Evolutionary conservation across 2,888 invertebrate genomes (phyloP).

Genomic region (Drosophila neutralis): DNA sequence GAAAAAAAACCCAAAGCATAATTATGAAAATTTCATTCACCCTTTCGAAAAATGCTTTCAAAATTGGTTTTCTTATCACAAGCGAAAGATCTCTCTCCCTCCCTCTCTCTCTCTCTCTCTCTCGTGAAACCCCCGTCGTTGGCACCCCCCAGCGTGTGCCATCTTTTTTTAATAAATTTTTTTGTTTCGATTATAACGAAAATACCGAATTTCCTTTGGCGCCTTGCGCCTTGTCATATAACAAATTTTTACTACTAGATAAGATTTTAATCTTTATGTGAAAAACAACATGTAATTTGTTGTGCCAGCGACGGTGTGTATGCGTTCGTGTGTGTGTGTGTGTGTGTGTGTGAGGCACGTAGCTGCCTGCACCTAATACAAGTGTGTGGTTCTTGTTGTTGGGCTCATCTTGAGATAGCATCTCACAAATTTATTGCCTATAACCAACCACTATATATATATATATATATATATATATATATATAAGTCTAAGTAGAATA

Average conservation of each 20-base stretch:
- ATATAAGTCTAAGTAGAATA: conserved; percentile 74
- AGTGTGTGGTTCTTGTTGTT: conserved; percentile 10
- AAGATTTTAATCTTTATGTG: conserved; percentile 84
- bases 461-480: conserved; percentile 13
- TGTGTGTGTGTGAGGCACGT: conserved; percentile 42
- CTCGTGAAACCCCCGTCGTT: conserved; percentile 1
- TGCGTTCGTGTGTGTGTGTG: conserved; percentile 19
- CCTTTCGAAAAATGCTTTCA: conserved; percentile 29
- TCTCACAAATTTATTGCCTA: conserved; percentile 81
- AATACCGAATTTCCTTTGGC: conserved; percentile 68
- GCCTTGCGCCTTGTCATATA: conserved; percentile 76
- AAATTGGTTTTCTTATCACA: conserved; percentile 53
- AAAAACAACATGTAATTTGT: conserved; percentile 83
- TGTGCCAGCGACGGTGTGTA: conserved; percentile 45
- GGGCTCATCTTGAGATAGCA: conserved; percentile 79
- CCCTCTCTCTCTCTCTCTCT: not conserved
- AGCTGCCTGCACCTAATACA: conserved; percentile 45
- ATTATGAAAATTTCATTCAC: conserved; percentile 78
- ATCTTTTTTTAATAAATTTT: conserved; percentile 40
- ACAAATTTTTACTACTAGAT: conserved; percentile 81
- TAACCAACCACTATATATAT: conserved; percentile 46
- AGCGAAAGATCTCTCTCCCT: conserved; percentile 47
- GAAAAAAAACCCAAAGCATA: conserved; percentile 46
- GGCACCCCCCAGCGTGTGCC: conserved; percentile 83
- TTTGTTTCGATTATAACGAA: conserved; percentile 61